Base-by-base conservation (phyloP, 2,888 invertebrate genomes). In the Andrena camellia region DNA sequence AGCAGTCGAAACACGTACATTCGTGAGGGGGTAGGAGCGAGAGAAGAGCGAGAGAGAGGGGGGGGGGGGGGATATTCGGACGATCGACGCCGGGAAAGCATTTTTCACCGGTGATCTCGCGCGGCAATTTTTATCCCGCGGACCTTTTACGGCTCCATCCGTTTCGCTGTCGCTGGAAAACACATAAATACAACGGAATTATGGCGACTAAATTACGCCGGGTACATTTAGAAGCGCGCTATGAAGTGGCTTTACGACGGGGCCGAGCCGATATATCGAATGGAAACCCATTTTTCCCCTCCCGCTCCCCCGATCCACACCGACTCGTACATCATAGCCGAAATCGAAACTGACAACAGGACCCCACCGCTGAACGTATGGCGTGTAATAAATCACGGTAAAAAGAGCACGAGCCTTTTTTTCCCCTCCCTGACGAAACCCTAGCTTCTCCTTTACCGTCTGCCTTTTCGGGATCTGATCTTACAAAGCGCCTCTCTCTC, bases 341-440 rank as follows among this genome's bases (percentile, higher is more conserved):
- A 85, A 85, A 86, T 77, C 86, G 83, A 86, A 86, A 85, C 86
- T 86, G 88, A 86, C 86, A 88, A 86, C 80, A 77, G 85, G 83
- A 86, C 74, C 78, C 80, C 67, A 74, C 77, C 81, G 78, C 70
- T 80, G 62, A 78, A 71, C 86, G 83, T 85, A 85, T 73, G 80
- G 77, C 69, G 79, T 57, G 80, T 75, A 85, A 86, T 86, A 88
- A 86, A 86, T 86, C 88, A 88, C 80, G 75, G 79, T 74, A 82
- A 84, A 86, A 79, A 72, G 76, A 81, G 66, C 64, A 31, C 79
- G 77, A 59, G 79, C 79, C 81, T 70, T 80, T 82, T 68, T 81
- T 71, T 64, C 60, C 59, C 52, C 57, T 33, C 48, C 80, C 62
- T 67, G 85, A 76, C 82, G 87, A 87, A 87, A 82, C 78, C 87